phyloP scores from a whole-genome alignment of 2,888 invertebrate genomes.

The Pseudococcus viburni region DNA sequence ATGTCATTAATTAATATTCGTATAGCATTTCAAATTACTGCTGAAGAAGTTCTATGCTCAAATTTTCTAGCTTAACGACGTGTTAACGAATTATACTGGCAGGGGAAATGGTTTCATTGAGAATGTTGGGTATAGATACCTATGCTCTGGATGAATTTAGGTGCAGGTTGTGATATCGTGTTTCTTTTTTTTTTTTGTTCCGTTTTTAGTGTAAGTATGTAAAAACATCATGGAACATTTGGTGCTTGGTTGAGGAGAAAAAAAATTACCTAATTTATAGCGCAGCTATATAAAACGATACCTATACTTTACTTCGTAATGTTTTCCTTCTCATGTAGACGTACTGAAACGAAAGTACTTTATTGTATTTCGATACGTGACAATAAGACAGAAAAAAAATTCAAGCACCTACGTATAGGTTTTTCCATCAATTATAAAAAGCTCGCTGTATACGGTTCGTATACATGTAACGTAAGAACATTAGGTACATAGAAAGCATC shows the following conservation, averaged over 20 bases:
- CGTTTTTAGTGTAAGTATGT: no score
- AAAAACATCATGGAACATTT: no score
- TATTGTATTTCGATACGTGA: no score
- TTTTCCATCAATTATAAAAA: not conserved
- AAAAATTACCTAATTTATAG: no score
- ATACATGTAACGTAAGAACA: not conserved
- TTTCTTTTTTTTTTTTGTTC: no score
- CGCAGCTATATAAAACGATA: no score
- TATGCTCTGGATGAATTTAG: not conserved
- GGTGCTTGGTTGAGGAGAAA: no score
- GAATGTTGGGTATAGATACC: not conserved
- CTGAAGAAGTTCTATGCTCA: not conserved
- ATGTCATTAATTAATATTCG: constrained; percentile 40
- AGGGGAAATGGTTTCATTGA: not conserved
- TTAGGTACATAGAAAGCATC: not conserved
- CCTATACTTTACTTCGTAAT: not conserved
- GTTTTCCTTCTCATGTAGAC: not conserved
- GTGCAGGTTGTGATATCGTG: not conserved
- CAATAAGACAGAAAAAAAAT: no score
- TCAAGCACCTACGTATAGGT: no score
- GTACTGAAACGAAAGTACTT: not conserved
- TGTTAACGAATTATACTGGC: constrained; percentile 1
- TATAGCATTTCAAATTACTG: not conserved
- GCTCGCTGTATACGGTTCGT: not conserved
- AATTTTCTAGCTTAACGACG: constrained; percentile 44